A percentile compares a stretch with the other conserved stretches of the same genome.
Evolutionary conservation across 1,140 invertebrate genomes (phyloP).

Genomic region (Melipona quadrifasciata): DNA sequence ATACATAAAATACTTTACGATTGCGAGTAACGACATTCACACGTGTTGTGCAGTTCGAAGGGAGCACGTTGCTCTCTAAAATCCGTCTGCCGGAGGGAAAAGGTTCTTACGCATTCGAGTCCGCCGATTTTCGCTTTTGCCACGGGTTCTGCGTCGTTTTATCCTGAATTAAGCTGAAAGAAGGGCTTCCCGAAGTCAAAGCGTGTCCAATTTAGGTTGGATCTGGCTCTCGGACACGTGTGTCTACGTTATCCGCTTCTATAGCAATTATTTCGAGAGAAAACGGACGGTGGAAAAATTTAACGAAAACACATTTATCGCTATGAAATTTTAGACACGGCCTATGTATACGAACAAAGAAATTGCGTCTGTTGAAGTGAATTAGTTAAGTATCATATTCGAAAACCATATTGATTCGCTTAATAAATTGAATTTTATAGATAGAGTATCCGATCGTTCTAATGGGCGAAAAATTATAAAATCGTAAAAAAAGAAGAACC

Average conservation of each 20-base stretch:
- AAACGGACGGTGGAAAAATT: neutral
- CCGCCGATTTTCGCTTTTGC: neutral
- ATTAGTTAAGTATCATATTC: too few relatives aligned
- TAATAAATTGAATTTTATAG: too few relatives aligned
- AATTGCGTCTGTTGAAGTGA: too few relatives aligned
- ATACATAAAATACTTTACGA: slow-evolving; percentile 27
- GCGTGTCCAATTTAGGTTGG: slow-evolving; percentile 26
- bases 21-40: neutral
- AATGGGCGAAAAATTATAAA: neutral
- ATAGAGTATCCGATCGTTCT: neutral
- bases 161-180: slow-evolving; percentile 33
- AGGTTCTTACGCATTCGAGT: slow-evolving; percentile 3
- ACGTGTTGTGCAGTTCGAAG: neutral
- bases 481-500: neutral
- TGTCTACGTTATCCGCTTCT: slow-evolving; percentile 12
- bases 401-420: too few relatives aligned
- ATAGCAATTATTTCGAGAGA: slow-evolving; percentile 8
- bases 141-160: slow-evolving; percentile 16
- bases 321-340: neutral
- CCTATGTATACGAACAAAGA: too few relatives aligned
- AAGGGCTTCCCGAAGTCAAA: neutral
- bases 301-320: neutral
- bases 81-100: neutral
- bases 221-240: neutral
- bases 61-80: slow-evolving; percentile 11